Percentiles rank a stretch among this genome's conserved stretches.
These are phyloP conservation scores for Heliconius hortense DNA, from an alignment of 2,888 invertebrate genomes.

Conservation along the genomic window DNA sequence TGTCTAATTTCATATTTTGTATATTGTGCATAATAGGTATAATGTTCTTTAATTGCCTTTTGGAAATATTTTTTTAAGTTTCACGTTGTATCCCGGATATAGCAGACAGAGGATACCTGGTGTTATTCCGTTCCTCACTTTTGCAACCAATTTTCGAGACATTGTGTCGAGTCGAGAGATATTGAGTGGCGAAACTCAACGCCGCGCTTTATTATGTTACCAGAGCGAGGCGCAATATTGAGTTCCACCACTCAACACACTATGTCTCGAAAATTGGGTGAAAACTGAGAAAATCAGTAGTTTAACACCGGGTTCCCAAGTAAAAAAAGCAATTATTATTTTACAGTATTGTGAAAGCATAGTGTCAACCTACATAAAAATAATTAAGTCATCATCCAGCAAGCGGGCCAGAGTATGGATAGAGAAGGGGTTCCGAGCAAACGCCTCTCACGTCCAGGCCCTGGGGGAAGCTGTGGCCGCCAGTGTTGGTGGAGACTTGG, in stretches of 20 bases:
- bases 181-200: too few relatives aligned
- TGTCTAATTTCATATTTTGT: neutral
- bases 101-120: neutral
- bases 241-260: too few relatives aligned
- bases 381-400: constrained; percentile 78
- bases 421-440: constrained; percentile 68
- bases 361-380: constrained; percentile 88
- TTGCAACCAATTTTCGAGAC: too few relatives aligned
- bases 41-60: neutral
- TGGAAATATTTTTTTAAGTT: neutral
- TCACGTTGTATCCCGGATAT: neutral
- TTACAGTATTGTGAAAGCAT: constrained; percentile 89
- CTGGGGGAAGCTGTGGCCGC: constrained; percentile 72
- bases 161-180: neutral
- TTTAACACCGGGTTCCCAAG: neutral
- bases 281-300: too few relatives aligned
- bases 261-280: too few relatives aligned
- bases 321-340: neutral
- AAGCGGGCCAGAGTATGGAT: constrained; percentile 63
- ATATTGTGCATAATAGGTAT: neutral
- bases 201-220: too few relatives aligned
- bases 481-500: constrained; percentile 58
- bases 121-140: too few relatives aligned
- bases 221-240: too few relatives aligned
- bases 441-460: constrained; percentile 69